A percentile compares a stretch with the other conserved stretches of the same genome.
These are phyloP conservation scores for Caenorhabditis brenneri DNA, from an alignment of 1,140 invertebrate genomes.

Conservation along the genomic window DNA sequence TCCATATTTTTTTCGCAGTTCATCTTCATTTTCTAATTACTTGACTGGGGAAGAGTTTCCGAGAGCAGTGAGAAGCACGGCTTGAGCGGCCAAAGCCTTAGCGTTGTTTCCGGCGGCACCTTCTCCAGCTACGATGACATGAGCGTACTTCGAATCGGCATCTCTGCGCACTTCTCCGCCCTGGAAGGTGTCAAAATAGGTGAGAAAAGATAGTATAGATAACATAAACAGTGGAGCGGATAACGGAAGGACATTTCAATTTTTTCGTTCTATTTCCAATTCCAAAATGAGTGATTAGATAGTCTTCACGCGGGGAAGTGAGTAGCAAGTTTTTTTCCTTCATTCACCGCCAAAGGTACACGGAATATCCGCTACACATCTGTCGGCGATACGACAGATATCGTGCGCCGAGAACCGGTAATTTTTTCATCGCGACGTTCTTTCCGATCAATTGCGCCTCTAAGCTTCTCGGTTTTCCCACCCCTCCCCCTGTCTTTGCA, in stretches of 20 bases:
- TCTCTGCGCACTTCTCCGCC: slow-evolving; percentile 63
- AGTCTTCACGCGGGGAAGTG: background rate
- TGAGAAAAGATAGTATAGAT: slow-evolving; percentile 23
- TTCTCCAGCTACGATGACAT: slow-evolving; percentile 67
- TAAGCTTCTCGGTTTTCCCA: background rate
- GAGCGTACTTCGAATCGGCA: slow-evolving; percentile 55
- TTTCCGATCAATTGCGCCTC: background rate
- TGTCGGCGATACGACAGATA: background rate
- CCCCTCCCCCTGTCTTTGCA: background rate
- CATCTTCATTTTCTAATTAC: background rate
- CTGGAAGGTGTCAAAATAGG: slow-evolving; percentile 4
- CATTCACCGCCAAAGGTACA: background rate
- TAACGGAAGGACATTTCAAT: background rate
- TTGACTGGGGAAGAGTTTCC: slow-evolving; percentile 40
- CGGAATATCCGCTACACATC: background rate
- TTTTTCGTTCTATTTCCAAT: background rate
- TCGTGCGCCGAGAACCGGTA: background rate
- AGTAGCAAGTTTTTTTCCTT: slow-evolving; percentile 26
- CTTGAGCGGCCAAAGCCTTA: slow-evolving; percentile 64
- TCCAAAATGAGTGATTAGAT: background rate
- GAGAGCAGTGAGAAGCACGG: slow-evolving; percentile 58
- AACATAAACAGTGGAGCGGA: slow-evolving; percentile 30
- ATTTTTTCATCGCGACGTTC: slow-evolving; percentile 24
- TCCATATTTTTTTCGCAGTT: background rate
- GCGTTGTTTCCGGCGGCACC: slow-evolving; percentile 62